phyloP scores from a whole-genome alignment of 1,140 invertebrate species.

The Drosophila arizonae region DNA sequence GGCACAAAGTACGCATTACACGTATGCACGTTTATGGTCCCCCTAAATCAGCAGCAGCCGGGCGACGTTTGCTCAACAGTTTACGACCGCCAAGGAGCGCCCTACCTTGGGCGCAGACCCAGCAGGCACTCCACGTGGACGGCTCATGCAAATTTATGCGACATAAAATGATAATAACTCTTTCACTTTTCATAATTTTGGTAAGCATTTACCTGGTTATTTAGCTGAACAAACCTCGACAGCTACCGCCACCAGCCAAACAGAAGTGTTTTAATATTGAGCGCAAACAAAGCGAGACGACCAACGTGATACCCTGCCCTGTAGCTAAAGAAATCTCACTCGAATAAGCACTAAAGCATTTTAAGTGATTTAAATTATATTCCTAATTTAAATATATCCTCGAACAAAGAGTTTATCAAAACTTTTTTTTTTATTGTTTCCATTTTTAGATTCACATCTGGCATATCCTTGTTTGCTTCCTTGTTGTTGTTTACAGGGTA shows the following conservation, averaged over 20 bases:
- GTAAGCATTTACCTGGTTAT: conserved; percentile 57
- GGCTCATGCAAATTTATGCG: conserved; percentile 60
- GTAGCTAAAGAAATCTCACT: background rate
- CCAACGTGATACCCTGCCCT: background rate
- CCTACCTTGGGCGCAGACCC: conserved; percentile 19
- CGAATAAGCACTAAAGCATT: too few species aligned
- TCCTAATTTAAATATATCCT: background rate
- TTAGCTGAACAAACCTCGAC: conserved; percentile 30
- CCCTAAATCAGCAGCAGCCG: conserved; percentile 39
- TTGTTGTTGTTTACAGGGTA: conserved; percentile 2
- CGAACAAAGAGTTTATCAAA: background rate
- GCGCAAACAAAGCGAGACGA: background rate
- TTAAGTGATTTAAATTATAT: too few species aligned
- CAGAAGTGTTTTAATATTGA: conserved; percentile 28
- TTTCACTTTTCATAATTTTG: conserved; percentile 66
- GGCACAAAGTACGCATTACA: conserved; percentile 36
- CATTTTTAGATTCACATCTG: background rate
- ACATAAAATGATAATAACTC: conserved; percentile 69
- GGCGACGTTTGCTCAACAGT: conserved; percentile 15
- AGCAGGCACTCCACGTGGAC: conserved; percentile 34
- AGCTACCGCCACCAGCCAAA: conserved; percentile 6
- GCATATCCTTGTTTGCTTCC: background rate
- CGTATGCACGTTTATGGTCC: conserved; percentile 29
- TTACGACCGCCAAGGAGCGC: conserved; percentile 33
- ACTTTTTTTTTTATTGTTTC: background rate